Conservation (phyloP, 1,140 invertebrate genomes). For the Drosophila ohnishii region DNA sequence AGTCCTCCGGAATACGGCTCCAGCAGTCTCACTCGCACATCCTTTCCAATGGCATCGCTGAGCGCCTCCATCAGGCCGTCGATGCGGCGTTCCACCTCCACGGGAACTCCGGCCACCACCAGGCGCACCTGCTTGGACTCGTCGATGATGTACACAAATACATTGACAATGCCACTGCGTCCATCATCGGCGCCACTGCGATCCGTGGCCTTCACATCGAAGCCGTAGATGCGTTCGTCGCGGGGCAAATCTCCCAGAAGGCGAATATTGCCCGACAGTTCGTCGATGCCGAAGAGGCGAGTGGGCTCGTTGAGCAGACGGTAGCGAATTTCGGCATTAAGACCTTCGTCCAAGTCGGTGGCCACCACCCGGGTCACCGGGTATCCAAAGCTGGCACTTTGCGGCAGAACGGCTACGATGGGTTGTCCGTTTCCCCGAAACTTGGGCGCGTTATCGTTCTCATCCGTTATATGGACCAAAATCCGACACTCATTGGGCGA, state of each 20-base stretch:
- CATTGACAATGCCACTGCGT: constrained; percentile 90
- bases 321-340: constrained; percentile 91
- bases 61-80: constrained; percentile 88
- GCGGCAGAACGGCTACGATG: constrained; percentile 90
- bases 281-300: constrained; percentile 89
- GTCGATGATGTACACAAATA: constrained; percentile 93
- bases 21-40: constrained; percentile 90
- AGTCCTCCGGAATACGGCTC: constrained; percentile 88
- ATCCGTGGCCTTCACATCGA: constrained; percentile 95
- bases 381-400: constrained; percentile 90
- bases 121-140: constrained; percentile 91
- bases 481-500: constrained; percentile 84
- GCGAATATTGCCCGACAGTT: constrained; percentile 89
- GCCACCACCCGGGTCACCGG: constrained; percentile 90
- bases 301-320: constrained; percentile 89
- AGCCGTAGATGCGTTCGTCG: constrained; percentile 90
- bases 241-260: constrained; percentile 85
- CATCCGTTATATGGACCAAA: constrained; percentile 89
- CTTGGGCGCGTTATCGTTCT: constrained; percentile 91
- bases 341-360: constrained; percentile 88
- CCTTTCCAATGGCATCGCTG: constrained; percentile 89
- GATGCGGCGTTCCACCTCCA: constrained; percentile 88
- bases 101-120: constrained; percentile 89
- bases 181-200: constrained; percentile 90
- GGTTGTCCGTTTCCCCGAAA: constrained; percentile 89